Conservation (phyloP, 2,888 invertebrate genomes). For the Drosophila kuntzei region DNA sequence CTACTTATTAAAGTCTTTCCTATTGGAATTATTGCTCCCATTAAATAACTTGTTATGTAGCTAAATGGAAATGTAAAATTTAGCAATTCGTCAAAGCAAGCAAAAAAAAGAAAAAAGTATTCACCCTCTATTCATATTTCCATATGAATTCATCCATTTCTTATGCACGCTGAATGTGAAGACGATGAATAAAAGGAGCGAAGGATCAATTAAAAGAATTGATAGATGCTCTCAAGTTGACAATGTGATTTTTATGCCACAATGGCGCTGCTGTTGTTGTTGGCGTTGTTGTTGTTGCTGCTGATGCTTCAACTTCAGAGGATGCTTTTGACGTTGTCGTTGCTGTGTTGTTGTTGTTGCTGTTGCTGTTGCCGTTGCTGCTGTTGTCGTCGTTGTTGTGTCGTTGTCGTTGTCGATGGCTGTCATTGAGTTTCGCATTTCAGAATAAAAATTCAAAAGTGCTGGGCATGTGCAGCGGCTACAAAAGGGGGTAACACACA, state of each 20-base stretch:
- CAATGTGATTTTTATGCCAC: conserved; percentile 68
- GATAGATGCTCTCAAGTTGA: conserved; percentile 71
- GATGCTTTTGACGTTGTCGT: conserved; percentile 14
- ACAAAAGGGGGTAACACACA: conserved; percentile 41
- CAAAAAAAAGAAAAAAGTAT: background rate
- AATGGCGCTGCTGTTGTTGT: conserved; percentile 32
- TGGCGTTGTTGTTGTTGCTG: background rate
- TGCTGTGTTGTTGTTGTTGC: conserved; percentile 14
- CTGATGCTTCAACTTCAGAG: too few relatives aligned
- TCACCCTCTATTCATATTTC: conserved; percentile 51
- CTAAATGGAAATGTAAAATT: conserved; percentile 37
- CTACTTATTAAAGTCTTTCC: too few relatives aligned
- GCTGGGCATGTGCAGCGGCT: conserved; percentile 50
- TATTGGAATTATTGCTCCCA: background rate
- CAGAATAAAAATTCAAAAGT: conserved; percentile 70
- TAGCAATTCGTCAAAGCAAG: too few relatives aligned
- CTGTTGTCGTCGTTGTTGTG: conserved; percentile 29
- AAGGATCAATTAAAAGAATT: conserved; percentile 74
- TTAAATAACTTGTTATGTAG: conserved; percentile 34
- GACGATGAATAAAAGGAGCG: conserved; percentile 31
- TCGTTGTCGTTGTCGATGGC: conserved; percentile 58
- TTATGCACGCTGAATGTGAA: conserved; percentile 25
- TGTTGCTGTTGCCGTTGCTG: conserved; percentile 17
- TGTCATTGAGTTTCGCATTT: conserved; percentile 74
- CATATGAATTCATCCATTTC: conserved; percentile 53